These are phyloP conservation scores for Forbesichthys agassizii DNA, from an alignment of 2,113 vertebrate species.

Conservation along the genomic window DNA sequence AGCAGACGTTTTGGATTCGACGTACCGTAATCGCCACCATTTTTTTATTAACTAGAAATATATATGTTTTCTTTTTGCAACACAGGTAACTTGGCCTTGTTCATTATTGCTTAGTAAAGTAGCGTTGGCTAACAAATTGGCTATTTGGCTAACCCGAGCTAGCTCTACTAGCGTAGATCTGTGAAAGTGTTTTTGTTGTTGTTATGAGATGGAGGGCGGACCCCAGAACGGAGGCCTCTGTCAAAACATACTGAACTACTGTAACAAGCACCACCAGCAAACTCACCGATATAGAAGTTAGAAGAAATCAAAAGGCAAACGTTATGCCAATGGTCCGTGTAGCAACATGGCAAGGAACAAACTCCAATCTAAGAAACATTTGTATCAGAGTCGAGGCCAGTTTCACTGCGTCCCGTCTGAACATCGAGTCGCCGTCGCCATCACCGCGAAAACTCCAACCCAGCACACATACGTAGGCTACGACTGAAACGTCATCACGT, in stretches of 20 bases:
- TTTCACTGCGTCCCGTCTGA: conserved; percentile 67
- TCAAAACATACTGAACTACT: conserved; percentile 68
- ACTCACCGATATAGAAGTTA: conserved; percentile 63
- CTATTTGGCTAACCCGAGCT: conserved; percentile 43
- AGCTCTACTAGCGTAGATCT: conserved; percentile 38
- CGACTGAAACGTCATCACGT: conserved; percentile 57
- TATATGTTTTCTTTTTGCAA: background rate
- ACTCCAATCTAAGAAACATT: conserved; percentile 33
- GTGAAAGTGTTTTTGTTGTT: conserved; percentile 75
- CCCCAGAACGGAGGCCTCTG: conserved; percentile 76
- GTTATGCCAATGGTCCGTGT: conserved; percentile 53
- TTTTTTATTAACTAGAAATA: background rate
- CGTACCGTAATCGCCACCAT: background rate
- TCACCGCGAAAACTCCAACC: conserved; percentile 64
- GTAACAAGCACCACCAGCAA: conserved; percentile 34
- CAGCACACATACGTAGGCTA: conserved; percentile 48
- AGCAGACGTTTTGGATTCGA: background rate
- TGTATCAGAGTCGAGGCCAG: conserved; percentile 63
- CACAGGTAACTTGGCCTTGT: background rate
- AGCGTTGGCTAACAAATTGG: background rate
- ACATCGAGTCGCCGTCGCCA: conserved; percentile 71
- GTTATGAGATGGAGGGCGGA: conserved; percentile 82
- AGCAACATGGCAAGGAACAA: conserved; percentile 45
- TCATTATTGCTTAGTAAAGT: background rate
- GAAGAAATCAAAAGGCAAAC: conserved; percentile 13